Base-by-base conservation (phyloP, 2,113 vertebrate species). In the Leptosomus discolor region DNA sequence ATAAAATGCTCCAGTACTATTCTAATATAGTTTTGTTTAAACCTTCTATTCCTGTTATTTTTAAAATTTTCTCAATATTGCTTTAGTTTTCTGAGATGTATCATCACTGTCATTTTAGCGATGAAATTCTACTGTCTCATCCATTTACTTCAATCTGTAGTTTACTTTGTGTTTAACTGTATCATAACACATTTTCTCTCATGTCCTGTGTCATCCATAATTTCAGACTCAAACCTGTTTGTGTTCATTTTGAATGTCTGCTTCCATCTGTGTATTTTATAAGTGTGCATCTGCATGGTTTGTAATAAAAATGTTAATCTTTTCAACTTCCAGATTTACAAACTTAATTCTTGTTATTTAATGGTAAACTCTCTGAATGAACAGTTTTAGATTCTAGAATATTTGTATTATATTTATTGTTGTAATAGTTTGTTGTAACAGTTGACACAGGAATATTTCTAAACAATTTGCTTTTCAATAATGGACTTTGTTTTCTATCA, bases 121-220 rank as follows among this genome's bases (percentile, higher is more conserved):
- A 9, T 84, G 32, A 54, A 41, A 46, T 88, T 74, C 61, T 73
- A 30, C 67, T 43, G 39, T 67, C 56, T 75, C 57, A 15, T 30
- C 82, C 45, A 30, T 19, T 58, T 43, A 10, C 8, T 91, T 34
- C 51, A n/a, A 29, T 67, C 37, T 41, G 15, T 21, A 48, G 12
- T 15, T 81, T 41, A 9, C 34, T 73, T n/a, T 41, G n/a, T 30
- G 5, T 76, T 68, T 37, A n/a, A 43, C 36, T 46, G 22, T 20
- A 61, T 50, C 24, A 2, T 27, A n/a, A 2, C 18, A 11, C 19
- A 91, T 86, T 36, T 51, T 67, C 32, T 50, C 32, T 53, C 12
- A 1, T 3, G 1, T 16, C 30, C n/a, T 18, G 1, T 27, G 20
- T 68, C 34, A 39, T 32, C 64, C 24, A 0, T 27, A 5, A 64